Conservation (phyloP, 2,113 vertebrate genomes). For the Geococcyx californianus region DNA sequence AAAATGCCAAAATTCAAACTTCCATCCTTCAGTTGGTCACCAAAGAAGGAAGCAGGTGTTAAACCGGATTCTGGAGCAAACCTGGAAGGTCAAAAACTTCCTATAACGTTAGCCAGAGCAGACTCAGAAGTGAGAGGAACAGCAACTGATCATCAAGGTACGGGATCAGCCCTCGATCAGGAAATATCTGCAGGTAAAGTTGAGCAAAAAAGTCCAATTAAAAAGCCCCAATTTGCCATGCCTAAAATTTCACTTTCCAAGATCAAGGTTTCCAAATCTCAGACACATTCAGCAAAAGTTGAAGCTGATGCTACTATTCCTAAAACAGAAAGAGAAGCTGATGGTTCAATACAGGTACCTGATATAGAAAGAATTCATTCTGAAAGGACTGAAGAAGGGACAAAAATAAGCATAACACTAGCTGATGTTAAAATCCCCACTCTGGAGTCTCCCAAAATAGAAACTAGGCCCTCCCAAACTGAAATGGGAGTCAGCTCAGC, state of each 20-base stretch:
- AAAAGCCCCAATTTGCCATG: conserved; percentile 39
- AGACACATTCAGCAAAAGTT: neutral
- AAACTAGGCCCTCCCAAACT: neutral
- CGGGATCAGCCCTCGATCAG: neutral
- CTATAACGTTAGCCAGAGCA: neutral
- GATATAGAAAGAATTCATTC: conserved; percentile 19
- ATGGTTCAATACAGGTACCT: neutral
- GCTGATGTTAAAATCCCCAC: neutral
- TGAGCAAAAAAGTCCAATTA: neutral
- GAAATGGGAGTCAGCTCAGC: neutral
- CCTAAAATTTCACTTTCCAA: conserved; percentile 55
- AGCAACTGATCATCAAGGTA: neutral
- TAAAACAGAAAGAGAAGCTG: neutral
- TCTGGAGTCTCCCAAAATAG: neutral
- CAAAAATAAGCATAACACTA: conserved; percentile 49
- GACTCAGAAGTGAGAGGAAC: neutral
- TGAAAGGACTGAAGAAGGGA: neutral
- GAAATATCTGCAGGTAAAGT: neutral
- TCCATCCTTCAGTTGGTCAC: conserved; percentile 64
- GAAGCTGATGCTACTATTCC: neutral
- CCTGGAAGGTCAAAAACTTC: neutral
- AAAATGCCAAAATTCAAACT: conserved; percentile 68
- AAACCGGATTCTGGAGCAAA: neutral
- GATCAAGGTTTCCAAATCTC: conserved; percentile 21
- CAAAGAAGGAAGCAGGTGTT: conserved; percentile 55